Evolutionary conservation across 2,888 invertebrate genomes (phyloP), one percentile per base, ranked within the genome.

Genomic region (Sphaerophoria taeniata): DNA sequence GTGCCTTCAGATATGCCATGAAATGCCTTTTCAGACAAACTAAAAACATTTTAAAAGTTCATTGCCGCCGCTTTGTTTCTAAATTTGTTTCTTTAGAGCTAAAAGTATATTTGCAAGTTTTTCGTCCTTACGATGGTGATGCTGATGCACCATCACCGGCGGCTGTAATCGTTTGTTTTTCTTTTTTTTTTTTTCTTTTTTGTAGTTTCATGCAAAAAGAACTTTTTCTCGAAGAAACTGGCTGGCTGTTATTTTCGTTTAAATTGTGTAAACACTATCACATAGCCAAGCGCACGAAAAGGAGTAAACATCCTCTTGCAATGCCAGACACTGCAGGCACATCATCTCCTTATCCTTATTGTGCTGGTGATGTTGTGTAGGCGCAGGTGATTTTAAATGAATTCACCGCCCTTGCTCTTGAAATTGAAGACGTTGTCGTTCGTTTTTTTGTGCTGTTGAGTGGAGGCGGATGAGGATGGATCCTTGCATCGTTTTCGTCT

Each of bases 1-100:
- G 34, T 63, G 14, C 0, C 24, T n/a, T 36, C n/a, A 14, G n/a
- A 14, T 45, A 31, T 69, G 67, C 56, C 70, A 58, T 71, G 12
- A 9, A 39, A 24, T 53, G 39, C 51, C 71, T 47, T 75, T 79
- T 36, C 16, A 73, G 73, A 55, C 55, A 69, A 63, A 36, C 34
- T 14, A 34, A 90, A 89, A 90, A 89, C 24, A 24, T 24, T 91
- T 91, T 90, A 90, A 91, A 91, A 91, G 91, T 91, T 91, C 91
- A 91, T 91, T 91, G 91, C 91, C 91, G 90, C 89, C 90, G 61
- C 77, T 81, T 81, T 81, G 77, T 85, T 85, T 71, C 45, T 36
- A 70, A 56, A 58, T 81, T 85, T 69, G 39, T 55, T n/a, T 53
- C 53, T 60, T 43, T 47, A 56, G 9, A 56, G 24, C 24, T 2